Evolutionary conservation across 2,888 invertebrate genomes (phyloP), one percentile per base, ranked within the genome.

Genomic region (Stenotaenia linearis): DNA sequence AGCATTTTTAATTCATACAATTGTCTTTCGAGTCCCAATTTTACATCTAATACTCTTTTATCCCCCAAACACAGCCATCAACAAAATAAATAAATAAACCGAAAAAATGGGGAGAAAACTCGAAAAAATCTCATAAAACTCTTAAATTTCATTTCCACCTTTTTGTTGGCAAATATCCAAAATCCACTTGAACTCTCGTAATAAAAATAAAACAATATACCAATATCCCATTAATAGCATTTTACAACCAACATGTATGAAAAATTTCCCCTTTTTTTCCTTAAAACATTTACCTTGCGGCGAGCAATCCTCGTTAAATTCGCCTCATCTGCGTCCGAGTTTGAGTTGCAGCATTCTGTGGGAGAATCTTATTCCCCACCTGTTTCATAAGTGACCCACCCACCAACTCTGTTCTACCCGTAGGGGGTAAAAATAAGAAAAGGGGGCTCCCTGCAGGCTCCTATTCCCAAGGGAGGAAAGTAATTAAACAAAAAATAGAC

Each of bases 371-470:
- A 61, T 61, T 61, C 61, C 61, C 25, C 61, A 61, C 61, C 61
- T 61, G 61, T 61, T 61, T 61, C 61, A 61, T 61, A 61, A 61
- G 61, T 61, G 61, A 61, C 61, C 61, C 61, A 61, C 61, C 61
- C 61, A 61, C 61, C 10, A 61, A 61, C 61, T 61, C 61, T 6
- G 28, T 15, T 61, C n/a, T 61, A 61, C 61, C 61, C 61, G 25
- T 15, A 61, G 61, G 61, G 61, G 25, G 25, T 61, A 61, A 61
- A 61, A 23, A 61, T 61, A 61, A 61, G 61, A 61, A 61, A 61
- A 28, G 61, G 61, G 61, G 61, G 61, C 61, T 23, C 61, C 61
- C 61, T 61, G 61, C 61, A 61, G 61, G 61, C 61, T 23, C 23
- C 61, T 61, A 61, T 61, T 61, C 61, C 61, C 61, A 61, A 61